Evolutionary conservation across 2,113 vertebrate species (phyloP).

Genomic region (Pygathrix nemaeus): DNA sequence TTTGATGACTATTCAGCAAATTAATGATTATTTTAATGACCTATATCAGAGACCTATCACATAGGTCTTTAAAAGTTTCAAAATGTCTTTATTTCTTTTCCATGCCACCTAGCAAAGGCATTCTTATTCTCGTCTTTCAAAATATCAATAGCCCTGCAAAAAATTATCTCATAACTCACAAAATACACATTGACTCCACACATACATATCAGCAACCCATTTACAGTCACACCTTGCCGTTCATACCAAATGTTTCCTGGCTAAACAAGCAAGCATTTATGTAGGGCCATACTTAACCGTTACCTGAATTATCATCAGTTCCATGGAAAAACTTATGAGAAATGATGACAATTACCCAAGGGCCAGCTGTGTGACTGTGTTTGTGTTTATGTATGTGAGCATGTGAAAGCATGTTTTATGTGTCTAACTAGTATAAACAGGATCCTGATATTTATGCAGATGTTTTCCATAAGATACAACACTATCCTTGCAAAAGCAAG

Average conservation of each 20-base stretch:
- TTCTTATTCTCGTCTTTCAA: not conserved
- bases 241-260: not conserved
- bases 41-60: no score
- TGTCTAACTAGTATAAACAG: not conserved
- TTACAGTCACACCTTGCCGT: not conserved
- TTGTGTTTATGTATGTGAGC: not conserved
- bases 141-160: not conserved
- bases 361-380: not conserved
- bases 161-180: not conserved
- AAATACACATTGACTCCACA: not conserved
- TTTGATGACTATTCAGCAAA: not conserved
- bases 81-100: not conserved
- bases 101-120: not conserved
- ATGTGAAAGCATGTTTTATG: fast-evolving
- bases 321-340: not conserved
- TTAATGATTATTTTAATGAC: not conserved
- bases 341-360: not conserved
- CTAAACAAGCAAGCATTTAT: not conserved
- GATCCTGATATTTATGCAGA: not conserved
- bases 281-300: not conserved
- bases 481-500: not conserved
- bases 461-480: not conserved
- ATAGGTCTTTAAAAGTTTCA: not conserved
- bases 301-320: not conserved
- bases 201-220: not conserved